Conservation (phyloP, 2,797 vertebrate genomes). For the Poeciliopsis paucimaculata region DNA sequence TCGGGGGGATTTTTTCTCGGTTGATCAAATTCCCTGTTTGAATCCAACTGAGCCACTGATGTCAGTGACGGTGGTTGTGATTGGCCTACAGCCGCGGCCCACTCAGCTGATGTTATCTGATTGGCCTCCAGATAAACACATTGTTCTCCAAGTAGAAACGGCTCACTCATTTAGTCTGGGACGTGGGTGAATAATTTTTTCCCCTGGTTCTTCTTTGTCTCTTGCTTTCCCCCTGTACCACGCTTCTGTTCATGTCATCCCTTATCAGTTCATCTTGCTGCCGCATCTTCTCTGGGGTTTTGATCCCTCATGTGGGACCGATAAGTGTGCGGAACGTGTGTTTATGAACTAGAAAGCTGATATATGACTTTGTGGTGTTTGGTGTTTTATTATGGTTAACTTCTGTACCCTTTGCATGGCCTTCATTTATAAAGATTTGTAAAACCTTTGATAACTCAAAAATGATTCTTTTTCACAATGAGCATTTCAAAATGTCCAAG, state of each 20-base stretch:
- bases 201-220: neutral
- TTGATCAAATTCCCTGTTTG: constrained; percentile 65
- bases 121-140: constrained; percentile 59
- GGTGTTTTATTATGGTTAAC: constrained; percentile 41
- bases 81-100: constrained; percentile 63
- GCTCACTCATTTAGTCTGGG: constrained; percentile 54
- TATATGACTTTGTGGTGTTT: constrained; percentile 34
- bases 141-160: constrained; percentile 60
- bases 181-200: constrained; percentile 43
- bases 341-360: constrained; percentile 20
- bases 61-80: constrained; percentile 58
- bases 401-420: constrained; percentile 46
- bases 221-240: constrained; percentile 1
- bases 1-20: constrained; percentile 5
- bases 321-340: constrained; percentile 55
- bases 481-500: constrained; percentile 34
- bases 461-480: constrained; percentile 32
- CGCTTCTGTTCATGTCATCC: constrained; percentile 32
- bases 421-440: constrained; percentile 53
- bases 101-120: constrained; percentile 65
- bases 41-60: constrained; percentile 63
- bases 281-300: constrained; percentile 66
- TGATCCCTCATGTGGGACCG: constrained; percentile 73
- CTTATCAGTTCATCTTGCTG: constrained; percentile 69
- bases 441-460: constrained; percentile 42